Percentiles rank a stretch among this genome's conserved stretches.
phyloP scores from a whole-genome alignment of 2,888 invertebrate species.

The Ophioninae sp. region DNA sequence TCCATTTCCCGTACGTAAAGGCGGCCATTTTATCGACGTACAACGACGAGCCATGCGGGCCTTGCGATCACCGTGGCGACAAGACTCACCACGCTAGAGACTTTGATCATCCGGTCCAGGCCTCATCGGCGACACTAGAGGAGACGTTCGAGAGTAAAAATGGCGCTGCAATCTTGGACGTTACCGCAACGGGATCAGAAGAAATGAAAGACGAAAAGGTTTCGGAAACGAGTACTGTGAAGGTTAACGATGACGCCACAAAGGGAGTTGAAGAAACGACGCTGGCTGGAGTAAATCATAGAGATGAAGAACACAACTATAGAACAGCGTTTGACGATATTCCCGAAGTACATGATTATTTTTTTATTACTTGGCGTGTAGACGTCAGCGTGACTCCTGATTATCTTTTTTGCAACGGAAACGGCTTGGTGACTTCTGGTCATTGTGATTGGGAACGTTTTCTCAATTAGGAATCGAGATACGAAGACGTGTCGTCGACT shows the following conservation, averaged over 20 bases:
- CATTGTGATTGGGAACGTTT: too few species aligned
- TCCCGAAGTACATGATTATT: too few species aligned
- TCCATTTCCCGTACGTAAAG: constrained; percentile 79
- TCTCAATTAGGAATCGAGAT: too few species aligned
- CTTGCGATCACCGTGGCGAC: constrained; percentile 67
- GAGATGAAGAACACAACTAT: too few species aligned
- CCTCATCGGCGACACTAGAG: background rate
- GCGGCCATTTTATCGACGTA: constrained; percentile 79
- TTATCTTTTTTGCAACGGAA: too few species aligned
- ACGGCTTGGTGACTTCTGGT: too few species aligned
- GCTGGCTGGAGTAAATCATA: too few species aligned
- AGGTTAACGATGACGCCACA: background rate
- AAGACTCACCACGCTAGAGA: background rate
- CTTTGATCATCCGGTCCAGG: background rate
- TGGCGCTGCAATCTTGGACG: background rate
- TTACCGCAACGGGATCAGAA: background rate
- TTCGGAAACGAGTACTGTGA: background rate
- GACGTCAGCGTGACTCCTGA: too few species aligned
- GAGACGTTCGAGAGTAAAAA: background rate
- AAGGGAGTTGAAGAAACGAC: background rate
- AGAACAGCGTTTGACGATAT: too few species aligned
- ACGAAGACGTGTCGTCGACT: too few species aligned
- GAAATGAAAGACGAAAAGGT: background rate
- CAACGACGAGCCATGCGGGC: constrained; percentile 78
- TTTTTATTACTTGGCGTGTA: too few species aligned